phyloP scores from a whole-genome alignment of 1,140 invertebrate species.

The Drosophila miranda region DNA sequence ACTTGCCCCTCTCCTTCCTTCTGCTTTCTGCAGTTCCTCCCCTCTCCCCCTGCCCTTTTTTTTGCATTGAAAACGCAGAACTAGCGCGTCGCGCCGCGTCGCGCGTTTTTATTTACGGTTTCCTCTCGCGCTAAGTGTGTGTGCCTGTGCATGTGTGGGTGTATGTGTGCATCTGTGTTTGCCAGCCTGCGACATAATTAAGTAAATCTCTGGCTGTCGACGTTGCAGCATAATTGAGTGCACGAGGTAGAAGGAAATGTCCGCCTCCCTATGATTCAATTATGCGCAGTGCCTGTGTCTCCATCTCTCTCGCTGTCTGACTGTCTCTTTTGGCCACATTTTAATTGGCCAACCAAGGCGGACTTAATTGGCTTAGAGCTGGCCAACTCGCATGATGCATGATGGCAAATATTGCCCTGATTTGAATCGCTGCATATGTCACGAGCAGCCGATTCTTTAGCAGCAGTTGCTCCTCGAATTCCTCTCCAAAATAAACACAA shows the following conservation, averaged over 20 bases:
- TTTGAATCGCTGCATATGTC: slow-evolving; percentile 44
- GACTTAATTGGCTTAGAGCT: slow-evolving; percentile 69
- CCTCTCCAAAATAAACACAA: neutral
- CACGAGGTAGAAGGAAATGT: slow-evolving; percentile 25
- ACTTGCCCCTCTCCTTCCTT: neutral
- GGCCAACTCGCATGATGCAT: neutral
- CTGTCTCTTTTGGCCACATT: slow-evolving; percentile 36
- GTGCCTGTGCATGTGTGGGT: slow-evolving; percentile 6
- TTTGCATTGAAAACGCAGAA: slow-evolving; percentile 61
- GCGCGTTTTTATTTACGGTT: slow-evolving; percentile 69
- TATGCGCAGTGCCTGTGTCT: slow-evolving; percentile 54
- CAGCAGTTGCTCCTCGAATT: neutral
- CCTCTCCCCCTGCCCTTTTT: slow-evolving; percentile 15
- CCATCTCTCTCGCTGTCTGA: neutral
- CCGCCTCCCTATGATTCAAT: slow-evolving; percentile 63
- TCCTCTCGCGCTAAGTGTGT: slow-evolving; percentile 23
- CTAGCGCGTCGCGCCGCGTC: slow-evolving; percentile 19
- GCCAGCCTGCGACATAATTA: slow-evolving; percentile 71
- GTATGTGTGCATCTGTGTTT: slow-evolving; percentile 23
- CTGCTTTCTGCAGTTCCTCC: neutral
- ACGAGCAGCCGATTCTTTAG: slow-evolving; percentile 16
- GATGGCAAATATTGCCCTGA: neutral
- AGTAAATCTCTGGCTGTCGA: slow-evolving; percentile 73
- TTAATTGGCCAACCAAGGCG: slow-evolving; percentile 75
- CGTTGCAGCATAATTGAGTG: slow-evolving; percentile 76